Percentiles rank a stretch among this genome's conserved stretches.
These are phyloP conservation scores for Venustoraphidia nigricollis DNA, from an alignment of 2,888 invertebrate genomes.

Conservation along the genomic window DNA sequence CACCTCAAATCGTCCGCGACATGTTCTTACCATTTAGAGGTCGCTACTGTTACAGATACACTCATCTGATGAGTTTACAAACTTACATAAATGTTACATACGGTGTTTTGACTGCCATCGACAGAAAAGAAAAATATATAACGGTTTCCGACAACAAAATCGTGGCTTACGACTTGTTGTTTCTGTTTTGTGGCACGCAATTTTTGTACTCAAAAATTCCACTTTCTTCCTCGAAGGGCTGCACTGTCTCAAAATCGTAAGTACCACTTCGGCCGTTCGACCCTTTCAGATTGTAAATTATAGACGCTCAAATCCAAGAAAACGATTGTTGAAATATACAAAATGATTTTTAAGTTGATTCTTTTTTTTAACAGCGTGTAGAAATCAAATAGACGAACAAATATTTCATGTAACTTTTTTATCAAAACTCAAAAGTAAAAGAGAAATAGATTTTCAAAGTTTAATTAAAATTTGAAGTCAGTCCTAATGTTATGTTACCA, in stretches of 20 bases:
- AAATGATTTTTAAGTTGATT: no score
- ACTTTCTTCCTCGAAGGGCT: slow-evolving; percentile 5
- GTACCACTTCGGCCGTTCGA: slow-evolving; percentile 9
- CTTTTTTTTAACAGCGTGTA: no score
- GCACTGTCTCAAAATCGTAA: slow-evolving; percentile 23
- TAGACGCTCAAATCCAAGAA: no score
- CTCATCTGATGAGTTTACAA: slow-evolving; percentile 39
- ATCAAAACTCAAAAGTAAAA: no score
- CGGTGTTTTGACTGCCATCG: slow-evolving; percentile 37
- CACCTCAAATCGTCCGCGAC: slow-evolving; percentile 22
- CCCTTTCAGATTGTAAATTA: no score
- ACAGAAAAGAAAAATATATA: slow-evolving; percentile 43
- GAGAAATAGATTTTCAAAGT: no score
- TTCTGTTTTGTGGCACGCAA: slow-evolving; percentile 39
- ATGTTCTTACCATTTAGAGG: slow-evolving; percentile 37
- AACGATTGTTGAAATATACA: no score
- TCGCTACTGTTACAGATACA: slow-evolving; percentile 34
- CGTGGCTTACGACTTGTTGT: slow-evolving; percentile 36
- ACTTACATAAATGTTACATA: slow-evolving; percentile 50
- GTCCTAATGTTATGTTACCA: no score
- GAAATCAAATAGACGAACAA: no score
- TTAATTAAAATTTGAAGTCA: no score
- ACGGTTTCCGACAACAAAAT: slow-evolving; percentile 27
- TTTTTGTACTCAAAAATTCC: slow-evolving; percentile 31
- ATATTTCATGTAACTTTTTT: no score